Conservation (phyloP, 2,113 vertebrate genomes). For the Daubentonia madagascariensis region DNA sequence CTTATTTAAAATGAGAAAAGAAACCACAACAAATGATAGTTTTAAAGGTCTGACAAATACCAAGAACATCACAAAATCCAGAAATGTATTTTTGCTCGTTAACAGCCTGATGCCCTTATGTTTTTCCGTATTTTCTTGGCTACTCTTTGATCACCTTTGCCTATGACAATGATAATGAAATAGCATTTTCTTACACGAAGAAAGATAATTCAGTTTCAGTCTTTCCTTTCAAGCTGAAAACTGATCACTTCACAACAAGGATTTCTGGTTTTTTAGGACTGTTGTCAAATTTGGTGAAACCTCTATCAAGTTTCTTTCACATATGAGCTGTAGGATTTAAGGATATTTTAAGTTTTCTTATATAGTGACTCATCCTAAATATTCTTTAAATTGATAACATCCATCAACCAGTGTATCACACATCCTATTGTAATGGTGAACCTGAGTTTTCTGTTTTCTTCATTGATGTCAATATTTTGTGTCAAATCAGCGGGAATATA, state of each 20-base stretch:
- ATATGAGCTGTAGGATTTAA: neutral
- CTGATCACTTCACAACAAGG: neutral
- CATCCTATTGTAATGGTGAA: neutral
- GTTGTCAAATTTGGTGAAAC: neutral
- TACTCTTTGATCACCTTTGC: neutral
- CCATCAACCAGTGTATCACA: neutral
- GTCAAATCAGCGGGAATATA: neutral
- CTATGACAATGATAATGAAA: neutral
- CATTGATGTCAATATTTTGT: neutral
- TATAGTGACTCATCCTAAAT: neutral
- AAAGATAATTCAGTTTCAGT: neutral
- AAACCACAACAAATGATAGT: neutral
- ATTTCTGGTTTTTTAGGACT: neutral
- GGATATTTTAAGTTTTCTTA: neutral
- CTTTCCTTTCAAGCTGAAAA: neutral
- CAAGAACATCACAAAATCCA: neutral
- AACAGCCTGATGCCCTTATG: neutral
- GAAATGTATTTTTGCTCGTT: neutral
- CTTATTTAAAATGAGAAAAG: neutral
- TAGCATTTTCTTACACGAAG: neutral
- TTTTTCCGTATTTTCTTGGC: neutral
- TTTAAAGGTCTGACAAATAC: conserved; percentile 13
- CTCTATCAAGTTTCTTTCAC: neutral
- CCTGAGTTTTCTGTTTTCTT: neutral
- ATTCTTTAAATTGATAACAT: neutral